phyloP scores from a whole-genome alignment of 2,888 invertebrate genomes.

The Glaucopsyche alexis region DNA sequence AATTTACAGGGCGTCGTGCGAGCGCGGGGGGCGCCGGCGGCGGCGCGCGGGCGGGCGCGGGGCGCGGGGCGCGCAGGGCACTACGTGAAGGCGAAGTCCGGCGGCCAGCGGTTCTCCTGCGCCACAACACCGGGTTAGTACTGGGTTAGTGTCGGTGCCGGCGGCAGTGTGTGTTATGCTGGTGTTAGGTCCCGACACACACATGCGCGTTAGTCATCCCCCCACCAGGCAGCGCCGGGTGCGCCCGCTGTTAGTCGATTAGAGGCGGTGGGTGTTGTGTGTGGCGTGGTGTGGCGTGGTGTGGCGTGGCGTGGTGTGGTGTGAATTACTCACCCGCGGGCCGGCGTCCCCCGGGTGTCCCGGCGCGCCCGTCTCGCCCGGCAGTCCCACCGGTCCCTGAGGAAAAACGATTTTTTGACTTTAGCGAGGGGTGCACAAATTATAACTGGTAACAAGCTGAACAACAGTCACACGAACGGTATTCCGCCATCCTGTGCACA shows the following conservation, averaged over 20 bases:
- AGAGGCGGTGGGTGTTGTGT: background rate
- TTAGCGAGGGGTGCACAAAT: background rate
- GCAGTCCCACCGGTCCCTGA: constrained; percentile 90
- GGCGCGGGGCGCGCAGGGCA: constrained; percentile 43
- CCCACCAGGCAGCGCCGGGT: background rate
- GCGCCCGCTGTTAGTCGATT: constrained; percentile 1
- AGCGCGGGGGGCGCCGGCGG: constrained; percentile 33
- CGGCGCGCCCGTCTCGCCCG: constrained; percentile 86
- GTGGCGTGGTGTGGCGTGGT: background rate
- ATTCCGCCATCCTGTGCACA: too few species aligned
- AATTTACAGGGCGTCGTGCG: constrained; percentile 47
- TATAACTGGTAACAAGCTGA: too few species aligned
- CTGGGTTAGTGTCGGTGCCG: background rate
- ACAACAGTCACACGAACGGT: too few species aligned
- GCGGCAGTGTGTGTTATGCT: background rate
- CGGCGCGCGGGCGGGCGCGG: constrained; percentile 32
- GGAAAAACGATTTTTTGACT: background rate
- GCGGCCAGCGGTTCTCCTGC: constrained; percentile 75
- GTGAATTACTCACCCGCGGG: constrained; percentile 84
- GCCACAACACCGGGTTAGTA: constrained; percentile 53
- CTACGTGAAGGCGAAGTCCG: constrained; percentile 74
- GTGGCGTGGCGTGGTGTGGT: background rate
- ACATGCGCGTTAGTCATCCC: too few species aligned
- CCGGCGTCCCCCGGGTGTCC: constrained; percentile 88
- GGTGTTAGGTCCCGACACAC: background rate